Conservation (phyloP, 2,113 vertebrate species). For the Megaceryle torquata region DNA sequence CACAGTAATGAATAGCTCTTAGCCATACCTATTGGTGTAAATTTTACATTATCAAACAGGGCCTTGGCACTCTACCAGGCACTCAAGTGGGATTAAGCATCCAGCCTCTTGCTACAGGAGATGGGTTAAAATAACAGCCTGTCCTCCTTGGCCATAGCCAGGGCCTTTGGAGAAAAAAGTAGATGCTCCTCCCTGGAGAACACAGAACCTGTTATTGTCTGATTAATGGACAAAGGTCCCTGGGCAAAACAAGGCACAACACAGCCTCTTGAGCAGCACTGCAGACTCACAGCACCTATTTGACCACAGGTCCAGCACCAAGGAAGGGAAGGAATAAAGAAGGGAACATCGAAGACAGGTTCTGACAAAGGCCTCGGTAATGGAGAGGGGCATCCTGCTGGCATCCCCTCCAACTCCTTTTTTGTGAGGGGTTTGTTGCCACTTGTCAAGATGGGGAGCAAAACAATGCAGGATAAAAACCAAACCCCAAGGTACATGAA, state of each 20-base stretch:
- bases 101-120: neutral
- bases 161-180: neutral
- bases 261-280: neutral
- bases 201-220: neutral
- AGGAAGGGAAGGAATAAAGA: neutral
- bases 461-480: neutral
- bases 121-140: neutral
- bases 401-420: neutral
- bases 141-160: neutral
- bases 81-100: constrained; percentile 1
- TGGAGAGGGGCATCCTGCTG: neutral
- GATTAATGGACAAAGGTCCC: neutral
- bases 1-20: neutral
- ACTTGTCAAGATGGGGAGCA: accelerated
- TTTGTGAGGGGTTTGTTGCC: accelerated
- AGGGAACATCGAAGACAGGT: neutral
- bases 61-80: neutral
- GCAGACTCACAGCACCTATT: neutral
- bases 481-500: neutral
- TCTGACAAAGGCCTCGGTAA: neutral
- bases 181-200: neutral
- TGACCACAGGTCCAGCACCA: neutral
- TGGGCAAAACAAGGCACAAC: neutral
- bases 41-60: neutral
- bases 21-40: neutral